Evolutionary conservation across 2,888 invertebrate genomes (phyloP).

Genomic region (Lasioglossum zephyrum): DNA sequence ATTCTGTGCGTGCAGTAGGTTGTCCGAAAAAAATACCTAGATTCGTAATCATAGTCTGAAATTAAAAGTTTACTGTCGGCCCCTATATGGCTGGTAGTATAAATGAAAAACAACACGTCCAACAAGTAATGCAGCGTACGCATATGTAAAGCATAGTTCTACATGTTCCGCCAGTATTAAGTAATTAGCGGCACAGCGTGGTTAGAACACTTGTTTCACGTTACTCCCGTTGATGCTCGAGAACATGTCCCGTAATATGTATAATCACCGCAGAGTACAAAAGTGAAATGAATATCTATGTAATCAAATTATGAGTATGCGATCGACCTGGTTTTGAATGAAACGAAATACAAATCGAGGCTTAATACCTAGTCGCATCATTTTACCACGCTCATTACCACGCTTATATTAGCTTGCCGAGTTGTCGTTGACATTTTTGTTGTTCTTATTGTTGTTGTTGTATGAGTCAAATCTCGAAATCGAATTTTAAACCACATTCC

Average conservation of each 20-base stretch:
- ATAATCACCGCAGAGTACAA: neutral
- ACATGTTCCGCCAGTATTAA: neutral
- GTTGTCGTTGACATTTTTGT: no score
- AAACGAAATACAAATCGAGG: no score
- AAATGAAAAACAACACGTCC: neutral
- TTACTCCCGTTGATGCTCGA: neutral
- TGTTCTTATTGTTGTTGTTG: no score
- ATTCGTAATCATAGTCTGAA: conserved; percentile 3
- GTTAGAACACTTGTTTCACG: neutral
- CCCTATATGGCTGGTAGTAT: neutral
- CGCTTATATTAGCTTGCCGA: no score
- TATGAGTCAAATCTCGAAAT: no score
- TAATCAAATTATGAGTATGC: no score
- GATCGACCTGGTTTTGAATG: no score
- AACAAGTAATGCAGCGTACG: neutral
- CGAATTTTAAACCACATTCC: no score
- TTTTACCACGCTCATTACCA: no score
- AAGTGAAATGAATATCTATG: neutral
- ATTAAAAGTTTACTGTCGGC: neutral
- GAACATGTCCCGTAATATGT: neutral
- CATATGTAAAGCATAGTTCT: neutral
- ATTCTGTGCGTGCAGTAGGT: neutral
- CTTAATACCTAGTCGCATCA: no score
- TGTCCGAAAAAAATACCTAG: neutral
- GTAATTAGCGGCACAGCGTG: conserved; percentile 3